Conservation (phyloP, 2,888 invertebrate genomes). For the Agrotis clavis region DNA sequence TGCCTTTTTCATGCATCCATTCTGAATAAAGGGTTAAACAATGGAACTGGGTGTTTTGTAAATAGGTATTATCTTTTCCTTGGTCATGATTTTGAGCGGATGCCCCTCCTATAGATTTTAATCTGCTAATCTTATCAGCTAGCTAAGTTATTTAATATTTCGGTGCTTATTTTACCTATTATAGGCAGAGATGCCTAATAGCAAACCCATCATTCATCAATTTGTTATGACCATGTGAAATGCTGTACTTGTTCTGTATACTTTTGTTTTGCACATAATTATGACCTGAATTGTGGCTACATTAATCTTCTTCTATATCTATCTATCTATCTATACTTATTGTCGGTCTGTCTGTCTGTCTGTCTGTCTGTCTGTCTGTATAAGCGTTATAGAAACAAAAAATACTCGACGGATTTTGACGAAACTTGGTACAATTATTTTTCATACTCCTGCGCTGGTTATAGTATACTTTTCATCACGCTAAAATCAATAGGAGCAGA, state of each 20-base stretch:
- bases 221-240: neutral
- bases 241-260: neutral
- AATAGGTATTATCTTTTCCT: neutral
- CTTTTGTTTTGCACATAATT: neutral
- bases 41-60: slow-evolving; percentile 21
- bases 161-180: neutral
- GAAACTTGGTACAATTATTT: no score
- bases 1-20: neutral
- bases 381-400: no score
- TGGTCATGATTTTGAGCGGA: slow-evolving; percentile 29
- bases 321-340: no score
- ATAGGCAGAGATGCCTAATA: neutral
- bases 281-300: neutral
- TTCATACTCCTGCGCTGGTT: no score
- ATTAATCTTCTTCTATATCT: no score
- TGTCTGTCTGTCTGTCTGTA: no score
- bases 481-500: no score
- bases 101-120: slow-evolving; percentile 17
- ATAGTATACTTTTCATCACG: no score
- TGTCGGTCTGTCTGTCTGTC: no score
- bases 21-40: slow-evolving; percentile 32
- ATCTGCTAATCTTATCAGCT: neutral
- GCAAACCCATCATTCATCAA: no score
- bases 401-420: no score
- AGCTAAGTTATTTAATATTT: neutral